Conservation (phyloP, 2,797 vertebrate genomes). For the Cephalopachus bancanus region DNA sequence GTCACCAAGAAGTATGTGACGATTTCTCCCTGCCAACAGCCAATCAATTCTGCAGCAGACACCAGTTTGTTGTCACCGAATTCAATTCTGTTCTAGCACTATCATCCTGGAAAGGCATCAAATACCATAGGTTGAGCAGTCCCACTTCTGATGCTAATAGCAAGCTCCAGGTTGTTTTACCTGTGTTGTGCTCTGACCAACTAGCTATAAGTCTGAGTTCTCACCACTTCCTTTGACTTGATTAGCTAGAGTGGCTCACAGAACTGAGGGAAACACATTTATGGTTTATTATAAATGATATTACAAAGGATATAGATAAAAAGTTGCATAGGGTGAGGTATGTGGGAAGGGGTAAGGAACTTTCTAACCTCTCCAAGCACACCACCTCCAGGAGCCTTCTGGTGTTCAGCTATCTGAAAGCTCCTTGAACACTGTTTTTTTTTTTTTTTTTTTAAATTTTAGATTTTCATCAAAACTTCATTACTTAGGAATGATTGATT, state of each 20-base stretch:
- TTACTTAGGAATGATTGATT: background rate
- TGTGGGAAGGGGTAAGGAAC: background rate
- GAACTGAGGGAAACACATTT: background rate
- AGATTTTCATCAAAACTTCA: background rate
- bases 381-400: background rate
- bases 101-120: background rate
- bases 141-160: background rate
- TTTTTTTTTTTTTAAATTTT: background rate
- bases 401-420: background rate
- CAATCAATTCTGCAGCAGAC: background rate
- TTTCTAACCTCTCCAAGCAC: background rate
- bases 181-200: background rate
- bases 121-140: background rate
- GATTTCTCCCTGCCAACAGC: background rate
- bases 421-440: background rate
- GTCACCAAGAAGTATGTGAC: background rate
- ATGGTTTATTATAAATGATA: background rate
- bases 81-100: background rate
- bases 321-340: background rate
- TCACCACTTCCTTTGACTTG: background rate
- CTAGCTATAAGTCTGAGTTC: background rate
- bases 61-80: background rate
- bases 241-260: background rate
- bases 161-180: background rate
- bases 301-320: background rate